A percentile compares a stretch with the other conserved stretches of the same genome.
Conservation (phyloP, 1,140 invertebrate genomes). For the Drosophila nebulosa region DNA sequence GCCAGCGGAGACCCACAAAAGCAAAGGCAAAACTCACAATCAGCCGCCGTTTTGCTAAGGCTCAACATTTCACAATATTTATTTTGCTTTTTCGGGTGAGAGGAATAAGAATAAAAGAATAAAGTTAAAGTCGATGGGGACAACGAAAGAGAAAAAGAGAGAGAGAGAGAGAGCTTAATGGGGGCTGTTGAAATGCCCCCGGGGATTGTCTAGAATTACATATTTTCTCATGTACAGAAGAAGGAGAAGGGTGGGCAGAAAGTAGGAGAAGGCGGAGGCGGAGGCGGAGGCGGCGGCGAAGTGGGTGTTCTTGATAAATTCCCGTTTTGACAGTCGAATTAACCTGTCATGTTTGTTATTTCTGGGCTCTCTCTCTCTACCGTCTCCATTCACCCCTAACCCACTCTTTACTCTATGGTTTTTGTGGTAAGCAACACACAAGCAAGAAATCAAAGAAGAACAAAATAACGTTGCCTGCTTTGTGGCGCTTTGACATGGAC, state of each 20-base stretch:
- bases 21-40: slow-evolving; percentile 4
- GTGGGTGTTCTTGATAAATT: slow-evolving; percentile 48
- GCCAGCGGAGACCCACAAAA: slow-evolving; percentile 4
- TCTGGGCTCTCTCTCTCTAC: not conserved
- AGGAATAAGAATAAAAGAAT: slow-evolving; percentile 5
- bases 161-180: not conserved
- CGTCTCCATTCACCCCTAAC: not conserved
- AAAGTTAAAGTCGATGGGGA: slow-evolving; percentile 12
- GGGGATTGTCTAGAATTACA: slow-evolving; percentile 1
- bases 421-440: slow-evolving; percentile 24
- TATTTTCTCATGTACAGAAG: not conserved
- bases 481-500: slow-evolving; percentile 30
- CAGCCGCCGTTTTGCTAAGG: slow-evolving; percentile 4
- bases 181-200: not conserved
- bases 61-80: slow-evolving; percentile 11
- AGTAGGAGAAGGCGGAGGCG: not conserved
- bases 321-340: slow-evolving; percentile 59
- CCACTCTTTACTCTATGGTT: not conserved
- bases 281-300: not conserved
- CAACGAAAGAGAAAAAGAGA: not conserved
- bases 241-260: not conserved
- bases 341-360: slow-evolving; percentile 50
- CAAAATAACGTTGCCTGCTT: slow-evolving; percentile 44
- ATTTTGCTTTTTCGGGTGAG: not conserved
- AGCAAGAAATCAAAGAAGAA: slow-evolving; percentile 14